Evolutionary conservation across 1,140 invertebrate species (phyloP).

Genomic region (Papilio machaon): DNA sequence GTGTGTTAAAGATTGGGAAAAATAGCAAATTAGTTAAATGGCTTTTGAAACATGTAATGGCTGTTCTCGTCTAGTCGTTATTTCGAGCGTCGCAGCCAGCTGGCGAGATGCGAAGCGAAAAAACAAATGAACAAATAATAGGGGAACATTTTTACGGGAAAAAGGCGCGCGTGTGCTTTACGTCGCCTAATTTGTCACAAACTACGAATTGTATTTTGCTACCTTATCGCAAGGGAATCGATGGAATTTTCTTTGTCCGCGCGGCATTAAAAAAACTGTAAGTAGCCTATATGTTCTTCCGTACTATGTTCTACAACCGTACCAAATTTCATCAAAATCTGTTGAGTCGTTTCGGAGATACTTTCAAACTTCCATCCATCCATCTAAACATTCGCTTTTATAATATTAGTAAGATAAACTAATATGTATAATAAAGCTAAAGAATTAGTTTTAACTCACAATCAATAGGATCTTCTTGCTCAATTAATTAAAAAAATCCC

Average conservation of each 20-base stretch:
- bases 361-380: no score
- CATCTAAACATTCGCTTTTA: no score
- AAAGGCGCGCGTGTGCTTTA: conserved; percentile 44
- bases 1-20: conserved; percentile 5
- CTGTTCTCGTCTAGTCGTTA: conserved; percentile 37
- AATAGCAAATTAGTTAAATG: conserved; percentile 38
- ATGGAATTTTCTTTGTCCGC: neutral
- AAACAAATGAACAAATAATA: conserved; percentile 65
- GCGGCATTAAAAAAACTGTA: no score
- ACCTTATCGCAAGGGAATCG: neutral
- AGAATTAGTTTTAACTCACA: no score
- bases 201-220: conserved; percentile 23
- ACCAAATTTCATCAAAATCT: no score
- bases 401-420: neutral
- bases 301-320: no score
- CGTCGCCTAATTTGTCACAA: conserved; percentile 55
- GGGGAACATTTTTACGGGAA: conserved; percentile 56
- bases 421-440: neutral
- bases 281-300: no score
- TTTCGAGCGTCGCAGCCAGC: conserved; percentile 41
- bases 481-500: no score
- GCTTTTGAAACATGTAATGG: conserved; percentile 34
- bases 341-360: no score
- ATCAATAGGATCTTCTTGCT: no score
- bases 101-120: conserved; percentile 42